Conservation (phyloP, 2,888 invertebrate genomes). For the Lasius fuliginosus region DNA sequence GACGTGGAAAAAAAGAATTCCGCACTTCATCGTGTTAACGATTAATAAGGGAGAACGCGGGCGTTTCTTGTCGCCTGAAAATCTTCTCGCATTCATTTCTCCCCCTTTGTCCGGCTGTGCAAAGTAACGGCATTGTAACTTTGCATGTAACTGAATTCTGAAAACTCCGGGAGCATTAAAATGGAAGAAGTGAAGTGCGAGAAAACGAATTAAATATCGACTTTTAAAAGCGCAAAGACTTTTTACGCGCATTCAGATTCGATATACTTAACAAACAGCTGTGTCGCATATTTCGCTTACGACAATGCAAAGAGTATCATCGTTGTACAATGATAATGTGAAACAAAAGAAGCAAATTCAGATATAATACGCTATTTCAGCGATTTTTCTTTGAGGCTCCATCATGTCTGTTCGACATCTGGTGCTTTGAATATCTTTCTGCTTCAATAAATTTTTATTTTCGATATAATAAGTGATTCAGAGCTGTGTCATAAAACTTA, state of each 20-base stretch:
- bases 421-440: background rate
- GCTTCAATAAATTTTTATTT: slow-evolving; percentile 51
- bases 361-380: no score
- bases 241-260: background rate
- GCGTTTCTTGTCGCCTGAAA: slow-evolving; percentile 44
- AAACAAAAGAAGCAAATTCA: background rate
- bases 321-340: background rate
- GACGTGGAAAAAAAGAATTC: slow-evolving; percentile 42
- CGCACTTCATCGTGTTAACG: slow-evolving; percentile 59
- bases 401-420: slow-evolving; percentile 9
- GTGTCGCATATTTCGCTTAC: slow-evolving; percentile 3
- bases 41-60: slow-evolving; percentile 64
- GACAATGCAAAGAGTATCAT: background rate
- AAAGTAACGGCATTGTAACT: slow-evolving; percentile 45
- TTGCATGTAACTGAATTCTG: slow-evolving; percentile 41
- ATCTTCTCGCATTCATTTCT: slow-evolving; percentile 46
- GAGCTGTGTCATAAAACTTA: slow-evolving; percentile 34
- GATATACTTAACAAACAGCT: slow-evolving; percentile 31
- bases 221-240: slow-evolving; percentile 25
- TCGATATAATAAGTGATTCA: slow-evolving; percentile 42
- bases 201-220: slow-evolving; percentile 46
- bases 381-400: background rate
- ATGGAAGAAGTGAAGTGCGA: slow-evolving; percentile 52
- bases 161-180: slow-evolving; percentile 48
- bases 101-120: background rate